phyloP scores from a whole-genome alignment of 1,140 invertebrate genomes.

The Lasaia peninsularis region DNA sequence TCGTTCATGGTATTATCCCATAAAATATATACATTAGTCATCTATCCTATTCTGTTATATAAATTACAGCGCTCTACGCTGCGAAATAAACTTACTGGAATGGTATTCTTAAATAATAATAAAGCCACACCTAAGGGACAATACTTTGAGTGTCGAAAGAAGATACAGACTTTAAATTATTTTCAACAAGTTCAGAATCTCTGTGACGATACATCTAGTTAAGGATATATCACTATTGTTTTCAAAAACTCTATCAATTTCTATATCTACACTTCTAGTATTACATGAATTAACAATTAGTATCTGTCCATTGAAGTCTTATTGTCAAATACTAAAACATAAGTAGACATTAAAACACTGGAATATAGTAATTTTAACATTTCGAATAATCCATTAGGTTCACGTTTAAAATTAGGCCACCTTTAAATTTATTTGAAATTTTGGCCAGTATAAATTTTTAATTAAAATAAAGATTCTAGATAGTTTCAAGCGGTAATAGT shows the following conservation, averaged over 20 bases:
- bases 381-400: not conserved
- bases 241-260: slow-evolving; percentile 4
- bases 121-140: no score
- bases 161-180: not conserved
- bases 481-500: no score
- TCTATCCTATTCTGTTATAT: no score
- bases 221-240: slow-evolving; percentile 5
- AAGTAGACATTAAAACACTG: not conserved
- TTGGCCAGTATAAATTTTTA: not conserved
- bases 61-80: not conserved
- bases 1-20: no score
- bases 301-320: not conserved
- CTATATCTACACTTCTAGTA: slow-evolving; percentile 3
- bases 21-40: no score
- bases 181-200: no score
- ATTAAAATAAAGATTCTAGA: no score
- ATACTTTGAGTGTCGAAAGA: slow-evolving; percentile 5
- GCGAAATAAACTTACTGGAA: not conserved
- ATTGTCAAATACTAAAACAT: slow-evolving; percentile 6
- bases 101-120: not conserved
- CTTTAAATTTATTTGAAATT: not conserved
- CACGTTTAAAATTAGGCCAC: slow-evolving; percentile 3
- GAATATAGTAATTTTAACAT: not conserved
- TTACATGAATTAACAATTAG: slow-evolving; percentile 1
- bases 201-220: not conserved